phyloP scores from a whole-genome alignment of 2,113 vertebrate genomes.

The Triplophysa tibetana region DNA sequence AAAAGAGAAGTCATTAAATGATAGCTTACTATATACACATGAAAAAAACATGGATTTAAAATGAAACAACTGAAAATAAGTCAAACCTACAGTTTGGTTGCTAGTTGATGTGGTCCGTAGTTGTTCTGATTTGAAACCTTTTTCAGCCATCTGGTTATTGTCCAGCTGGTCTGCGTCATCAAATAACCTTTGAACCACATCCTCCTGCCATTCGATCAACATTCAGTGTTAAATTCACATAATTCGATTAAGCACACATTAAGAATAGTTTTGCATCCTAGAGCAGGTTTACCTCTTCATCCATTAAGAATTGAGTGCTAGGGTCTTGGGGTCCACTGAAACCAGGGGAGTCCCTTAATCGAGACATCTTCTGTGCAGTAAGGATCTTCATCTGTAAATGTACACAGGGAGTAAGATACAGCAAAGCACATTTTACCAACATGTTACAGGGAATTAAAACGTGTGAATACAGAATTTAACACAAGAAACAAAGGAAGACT shows the following conservation, averaged over 20 bases:
- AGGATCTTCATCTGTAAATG: slow-evolving; percentile 61
- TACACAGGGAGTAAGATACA: not conserved
- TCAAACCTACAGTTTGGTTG: slow-evolving; percentile 57
- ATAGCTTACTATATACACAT: not conserved
- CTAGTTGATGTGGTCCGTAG: slow-evolving; percentile 5
- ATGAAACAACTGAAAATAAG: not conserved
- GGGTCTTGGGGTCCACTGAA: slow-evolving; percentile 9
- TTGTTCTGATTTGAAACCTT: slow-evolving; percentile 36
- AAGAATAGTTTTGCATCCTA: not conserved
- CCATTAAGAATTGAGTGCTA: slow-evolving; percentile 40
- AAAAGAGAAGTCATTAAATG: not conserved
- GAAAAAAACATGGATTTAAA: too few species aligned
- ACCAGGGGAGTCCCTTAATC: slow-evolving; percentile 47
- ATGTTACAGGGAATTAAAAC: too few species aligned
- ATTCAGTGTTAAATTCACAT: slow-evolving; percentile 10
- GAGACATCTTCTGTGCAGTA: slow-evolving; percentile 53
- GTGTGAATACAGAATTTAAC: not conserved
- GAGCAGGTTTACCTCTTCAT: slow-evolving; percentile 64
- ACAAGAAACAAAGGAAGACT: slow-evolving; percentile 36
- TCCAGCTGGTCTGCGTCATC: slow-evolving; percentile 62
- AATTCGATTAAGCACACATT: slow-evolving; percentile 6
- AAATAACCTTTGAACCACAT: slow-evolving; percentile 73
- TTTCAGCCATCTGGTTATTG: slow-evolving; percentile 37
- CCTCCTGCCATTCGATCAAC: slow-evolving; percentile 51
- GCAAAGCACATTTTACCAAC: too few species aligned